phyloP scores from a whole-genome alignment of 2,797 vertebrate species.

The Buceros bicornis region DNA sequence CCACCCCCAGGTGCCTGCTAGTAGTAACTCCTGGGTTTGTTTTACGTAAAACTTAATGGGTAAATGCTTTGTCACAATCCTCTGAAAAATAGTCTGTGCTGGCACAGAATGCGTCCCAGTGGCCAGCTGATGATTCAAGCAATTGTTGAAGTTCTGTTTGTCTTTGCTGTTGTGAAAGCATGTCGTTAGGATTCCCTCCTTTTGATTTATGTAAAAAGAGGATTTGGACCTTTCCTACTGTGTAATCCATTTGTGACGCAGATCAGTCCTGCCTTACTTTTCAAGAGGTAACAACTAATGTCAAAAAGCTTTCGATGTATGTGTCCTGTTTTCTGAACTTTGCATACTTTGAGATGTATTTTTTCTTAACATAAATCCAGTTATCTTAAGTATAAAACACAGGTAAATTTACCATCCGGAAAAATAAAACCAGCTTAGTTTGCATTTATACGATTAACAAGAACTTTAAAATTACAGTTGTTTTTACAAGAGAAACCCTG shows the following conservation, averaged over 20 bases:
- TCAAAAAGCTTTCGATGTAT: not conserved
- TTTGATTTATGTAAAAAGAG: not conserved
- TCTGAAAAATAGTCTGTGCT: not conserved
- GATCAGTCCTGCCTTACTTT: not conserved
- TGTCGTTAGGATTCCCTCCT: not conserved
- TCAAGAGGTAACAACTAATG: not conserved
- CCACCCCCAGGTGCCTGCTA: not conserved
- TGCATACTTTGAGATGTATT: not conserved
- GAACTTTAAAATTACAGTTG: not conserved
- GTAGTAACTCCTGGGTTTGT: not conserved
- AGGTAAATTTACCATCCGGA: not conserved
- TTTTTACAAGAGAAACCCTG: not conserved
- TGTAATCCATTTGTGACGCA: not conserved
- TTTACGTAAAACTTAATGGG: not conserved
- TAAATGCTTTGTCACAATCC: not conserved
- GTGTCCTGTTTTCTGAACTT: not conserved
- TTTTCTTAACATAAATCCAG: not conserved
- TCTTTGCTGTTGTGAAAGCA: not conserved
- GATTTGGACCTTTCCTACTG: not conserved
- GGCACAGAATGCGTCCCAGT: not conserved
- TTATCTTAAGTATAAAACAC: not conserved
- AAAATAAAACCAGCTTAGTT: not conserved
- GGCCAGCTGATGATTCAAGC: not conserved
- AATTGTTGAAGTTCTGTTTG: not conserved
- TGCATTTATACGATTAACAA: not conserved